These are phyloP conservation scores for Uloborus diversus DNA, from an alignment of 1,140 invertebrate genomes.

Conservation along the genomic window DNA sequence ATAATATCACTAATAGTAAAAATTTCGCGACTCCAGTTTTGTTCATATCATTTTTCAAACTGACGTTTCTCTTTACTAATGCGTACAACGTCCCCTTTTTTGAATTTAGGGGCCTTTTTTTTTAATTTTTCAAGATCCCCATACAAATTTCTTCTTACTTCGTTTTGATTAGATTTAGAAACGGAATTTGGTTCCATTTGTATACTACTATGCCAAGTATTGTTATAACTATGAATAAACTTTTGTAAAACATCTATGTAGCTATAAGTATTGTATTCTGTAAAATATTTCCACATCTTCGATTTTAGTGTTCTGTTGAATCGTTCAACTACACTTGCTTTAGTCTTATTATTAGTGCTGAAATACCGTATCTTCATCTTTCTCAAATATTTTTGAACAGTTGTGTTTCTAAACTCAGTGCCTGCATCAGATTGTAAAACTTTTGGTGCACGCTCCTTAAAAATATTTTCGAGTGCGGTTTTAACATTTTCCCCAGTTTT, in stretches of 20 bases:
- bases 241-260: conserved; percentile 64
- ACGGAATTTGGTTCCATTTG: conserved; percentile 64
- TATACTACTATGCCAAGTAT: conserved; percentile 65
- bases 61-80: conserved; percentile 31
- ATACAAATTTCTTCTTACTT: conserved; percentile 44
- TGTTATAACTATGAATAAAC: conserved; percentile 65
- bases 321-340: conserved; percentile 66
- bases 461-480: not conserved
- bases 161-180: conserved; percentile 60
- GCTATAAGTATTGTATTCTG: conserved; percentile 63
- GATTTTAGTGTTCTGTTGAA: conserved; percentile 67
- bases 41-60: conserved; percentile 53
- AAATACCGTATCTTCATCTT: conserved; percentile 65
- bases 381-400: conserved; percentile 62
- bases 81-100: conserved; percentile 61
- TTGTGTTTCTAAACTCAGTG: conserved; percentile 52
- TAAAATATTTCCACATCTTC: conserved; percentile 66
- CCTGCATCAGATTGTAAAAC: conserved; percentile 42
- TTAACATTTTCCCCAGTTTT: not conserved
- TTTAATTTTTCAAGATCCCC: not conserved
- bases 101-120: conserved; percentile 54
- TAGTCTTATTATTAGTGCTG: conserved; percentile 65
- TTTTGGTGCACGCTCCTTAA: not conserved
- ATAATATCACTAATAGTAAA: conserved; percentile 30
- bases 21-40: conserved; percentile 45